These are phyloP conservation scores for Hemibagrus wyckioides DNA, from an alignment of 2,113 vertebrate species.

Conservation along the genomic window DNA sequence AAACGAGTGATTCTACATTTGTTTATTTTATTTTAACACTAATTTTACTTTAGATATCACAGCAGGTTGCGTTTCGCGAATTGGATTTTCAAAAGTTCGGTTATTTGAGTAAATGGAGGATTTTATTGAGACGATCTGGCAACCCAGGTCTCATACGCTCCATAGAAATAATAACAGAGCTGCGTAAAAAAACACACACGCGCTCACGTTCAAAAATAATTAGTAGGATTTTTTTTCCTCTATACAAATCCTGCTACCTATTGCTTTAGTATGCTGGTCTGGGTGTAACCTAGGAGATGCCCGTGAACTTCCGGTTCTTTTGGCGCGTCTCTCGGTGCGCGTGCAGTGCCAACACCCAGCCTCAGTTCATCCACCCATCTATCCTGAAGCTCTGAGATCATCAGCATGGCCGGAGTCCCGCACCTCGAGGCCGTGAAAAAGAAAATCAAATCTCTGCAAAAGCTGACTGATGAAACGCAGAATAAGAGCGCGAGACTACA, in stretches of 20 bases:
- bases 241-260: background rate
- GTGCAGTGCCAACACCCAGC: background rate
- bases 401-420: conserved; percentile 79
- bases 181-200: background rate
- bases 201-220: background rate
- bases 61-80: background rate
- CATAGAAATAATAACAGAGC: background rate
- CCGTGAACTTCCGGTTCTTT: background rate
- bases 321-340: background rate
- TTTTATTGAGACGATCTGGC: background rate
- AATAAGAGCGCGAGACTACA: conserved; percentile 82
- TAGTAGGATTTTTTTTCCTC: background rate
- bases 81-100: background rate
- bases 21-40: background rate
- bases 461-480: conserved; percentile 86
- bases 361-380: background rate
- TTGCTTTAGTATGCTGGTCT: background rate
- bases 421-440: conserved; percentile 89
- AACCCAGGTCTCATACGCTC: background rate
- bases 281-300: background rate
- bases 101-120: background rate
- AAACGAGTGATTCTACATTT: background rate
- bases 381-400: background rate
- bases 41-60: background rate
- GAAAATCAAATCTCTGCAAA: conserved; percentile 89